These are phyloP conservation scores for Tyrannus savana DNA, from an alignment of 2,113 vertebrate genomes.

Conservation along the genomic window DNA sequence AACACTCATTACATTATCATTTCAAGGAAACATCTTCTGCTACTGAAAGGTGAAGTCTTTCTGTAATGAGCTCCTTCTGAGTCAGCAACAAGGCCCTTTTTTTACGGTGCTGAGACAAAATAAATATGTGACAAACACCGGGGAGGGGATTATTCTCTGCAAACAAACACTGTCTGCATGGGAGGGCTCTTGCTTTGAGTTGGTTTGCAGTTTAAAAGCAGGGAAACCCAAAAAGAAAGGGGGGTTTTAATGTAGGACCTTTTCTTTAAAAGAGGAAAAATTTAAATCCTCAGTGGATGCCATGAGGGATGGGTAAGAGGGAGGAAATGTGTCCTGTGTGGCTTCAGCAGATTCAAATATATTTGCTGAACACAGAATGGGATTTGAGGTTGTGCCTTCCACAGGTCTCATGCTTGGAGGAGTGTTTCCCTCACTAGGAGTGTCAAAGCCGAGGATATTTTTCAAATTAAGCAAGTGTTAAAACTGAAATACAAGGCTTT, in stretches of 20 bases:
- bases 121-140: background rate
- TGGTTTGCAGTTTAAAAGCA: background rate
- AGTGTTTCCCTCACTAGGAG: background rate
- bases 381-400: background rate
- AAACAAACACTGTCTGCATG: background rate
- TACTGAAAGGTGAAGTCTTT: slow-evolving; percentile 59
- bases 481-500: background rate
- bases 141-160: slow-evolving; percentile 6
- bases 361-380: background rate
- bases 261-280: background rate
- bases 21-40: slow-evolving; percentile 69
- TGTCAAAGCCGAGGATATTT: background rate
- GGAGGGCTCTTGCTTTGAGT: background rate
- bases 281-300: background rate
- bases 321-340: background rate
- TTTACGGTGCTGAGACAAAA: slow-evolving; percentile 40
- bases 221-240: background rate
- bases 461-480: background rate
- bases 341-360: background rate
- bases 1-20: slow-evolving; percentile 60
- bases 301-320: background rate
- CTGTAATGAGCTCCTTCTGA: slow-evolving; percentile 65
- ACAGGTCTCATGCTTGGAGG: background rate
- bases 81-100: slow-evolving; percentile 34
- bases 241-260: background rate